Percentiles rank a stretch among this genome's conserved stretches.
Evolutionary conservation across 2,113 vertebrate genomes (phyloP).

Genomic region (Pimephales promelas): DNA sequence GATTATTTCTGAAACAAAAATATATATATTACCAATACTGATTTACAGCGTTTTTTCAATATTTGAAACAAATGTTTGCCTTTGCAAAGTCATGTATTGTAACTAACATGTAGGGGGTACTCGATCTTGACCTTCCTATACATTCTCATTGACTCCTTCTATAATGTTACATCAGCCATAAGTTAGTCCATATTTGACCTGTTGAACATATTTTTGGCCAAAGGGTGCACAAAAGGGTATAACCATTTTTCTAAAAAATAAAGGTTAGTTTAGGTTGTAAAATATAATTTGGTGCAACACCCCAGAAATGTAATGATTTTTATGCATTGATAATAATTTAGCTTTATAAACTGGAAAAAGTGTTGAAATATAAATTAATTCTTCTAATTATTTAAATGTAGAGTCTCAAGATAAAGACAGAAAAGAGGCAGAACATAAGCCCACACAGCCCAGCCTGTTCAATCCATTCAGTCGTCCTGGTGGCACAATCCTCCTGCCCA

Average conservation of each 20-base stretch:
- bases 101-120: background rate
- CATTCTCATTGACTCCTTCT: too few relatives aligned
- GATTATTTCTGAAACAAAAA: background rate
- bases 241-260: background rate
- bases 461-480: slow-evolving; percentile 63
- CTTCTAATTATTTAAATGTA: slow-evolving; percentile 30
- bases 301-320: background rate
- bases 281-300: background rate
- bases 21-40: background rate
- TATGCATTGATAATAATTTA: background rate
- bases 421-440: background rate
- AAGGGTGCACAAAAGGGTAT: too few relatives aligned
- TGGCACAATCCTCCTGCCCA: slow-evolving; percentile 60
- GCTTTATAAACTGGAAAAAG: background rate
- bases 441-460: slow-evolving; percentile 25
- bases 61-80: background rate
- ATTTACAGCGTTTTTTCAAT: background rate
- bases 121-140: too few relatives aligned
- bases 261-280: background rate
- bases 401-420: slow-evolving; percentile 46
- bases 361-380: background rate
- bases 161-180: too few relatives aligned
- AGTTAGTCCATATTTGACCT: too few relatives aligned
- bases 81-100: background rate
- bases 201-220: too few relatives aligned